Percentiles rank a stretch among this genome's conserved stretches.
These are phyloP conservation scores for Conus ventricosus DNA, from an alignment of 1,140 invertebrate genomes.

Conservation along the genomic window DNA sequence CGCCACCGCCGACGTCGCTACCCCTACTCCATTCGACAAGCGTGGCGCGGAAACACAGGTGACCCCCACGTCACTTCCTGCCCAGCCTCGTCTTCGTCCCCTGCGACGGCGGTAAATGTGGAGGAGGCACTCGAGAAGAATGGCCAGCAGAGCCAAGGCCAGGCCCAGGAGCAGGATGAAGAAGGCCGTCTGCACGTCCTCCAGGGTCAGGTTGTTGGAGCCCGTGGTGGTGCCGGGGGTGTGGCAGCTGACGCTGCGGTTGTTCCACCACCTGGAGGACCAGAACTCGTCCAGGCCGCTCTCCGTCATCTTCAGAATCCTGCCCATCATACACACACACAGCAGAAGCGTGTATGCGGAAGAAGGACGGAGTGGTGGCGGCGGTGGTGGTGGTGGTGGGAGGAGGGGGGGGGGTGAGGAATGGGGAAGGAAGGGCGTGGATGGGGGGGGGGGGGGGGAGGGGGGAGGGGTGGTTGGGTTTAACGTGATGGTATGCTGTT, in stretches of 20 bases:
- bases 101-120: neutral
- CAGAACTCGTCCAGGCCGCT: conserved; percentile 2
- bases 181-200: conserved; percentile 14
- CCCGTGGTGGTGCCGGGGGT: neutral
- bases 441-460: too few relatives aligned
- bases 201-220: neutral
- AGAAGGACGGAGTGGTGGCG: too few relatives aligned
- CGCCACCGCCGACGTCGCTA: too few relatives aligned
- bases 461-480: too few relatives aligned
- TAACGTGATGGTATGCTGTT: too few relatives aligned
- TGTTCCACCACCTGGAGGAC: neutral
- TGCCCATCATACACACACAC: neutral
- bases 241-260: neutral
- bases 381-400: too few relatives aligned
- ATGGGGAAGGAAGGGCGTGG: too few relatives aligned
- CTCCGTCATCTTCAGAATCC: conserved; percentile 13
- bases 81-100: too few relatives aligned
- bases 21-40: neutral
- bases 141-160: neutral
- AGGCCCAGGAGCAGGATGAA: neutral
- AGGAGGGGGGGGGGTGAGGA: too few relatives aligned
- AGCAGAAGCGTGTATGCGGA: too few relatives aligned
- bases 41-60: neutral
- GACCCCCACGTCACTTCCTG: neutral
- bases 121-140: neutral